Evolutionary conservation across 30 jellyfish, hydroid and myxozoan species (phyloP), one percentile per base, ranked within the genome.

Genomic region (Rhopilema esculentum): DNA sequence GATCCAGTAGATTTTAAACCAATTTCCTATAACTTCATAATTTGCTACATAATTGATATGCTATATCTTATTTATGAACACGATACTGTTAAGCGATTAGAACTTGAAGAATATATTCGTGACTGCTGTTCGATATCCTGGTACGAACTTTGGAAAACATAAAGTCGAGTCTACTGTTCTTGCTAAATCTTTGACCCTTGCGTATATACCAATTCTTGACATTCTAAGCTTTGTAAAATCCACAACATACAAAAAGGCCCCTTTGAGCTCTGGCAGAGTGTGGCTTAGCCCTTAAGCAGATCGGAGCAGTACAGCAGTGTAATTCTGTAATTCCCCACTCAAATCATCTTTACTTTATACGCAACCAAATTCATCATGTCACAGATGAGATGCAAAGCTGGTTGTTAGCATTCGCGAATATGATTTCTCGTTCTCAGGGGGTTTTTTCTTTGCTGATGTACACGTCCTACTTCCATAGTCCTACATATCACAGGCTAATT

Each of bases 241-340:
- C 85, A 28, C 77, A 40, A 72, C 73, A 80, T 31, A 31, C 73
- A 49, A 80, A 66, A 25, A 69, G 62, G 82, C 69, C 52, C 32
- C 81, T 64, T 83, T 83, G 85, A 83, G 83, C 63, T 22, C 66
- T 49, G 27, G 53, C 91, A 83, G 91, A 49, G 72, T 30, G 40
- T 48, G 72, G 85, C 91, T 83, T 83, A 83, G 79, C 91, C 21
- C 85, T 67, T 83, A 83, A 83, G 91, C 29, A 69, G 91, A 83
- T 83, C 85, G 62, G 22, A 49, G 86, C 51, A 71, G 61, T 66
- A 23, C 61, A 53, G 20, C 76, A 29, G 57, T 27, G 18, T 77
- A 50, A 77, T 19, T 22, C 77, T 21, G 27, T 72, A 7, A 66
- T 51, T 83, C 85, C 69, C 27, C 20, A 18, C 75, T 68, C 85